Evolutionary conservation across 2,888 invertebrate genomes (phyloP), one percentile per base, ranked within the genome.

Genomic region (Coronaproctus castanopsis): DNA sequence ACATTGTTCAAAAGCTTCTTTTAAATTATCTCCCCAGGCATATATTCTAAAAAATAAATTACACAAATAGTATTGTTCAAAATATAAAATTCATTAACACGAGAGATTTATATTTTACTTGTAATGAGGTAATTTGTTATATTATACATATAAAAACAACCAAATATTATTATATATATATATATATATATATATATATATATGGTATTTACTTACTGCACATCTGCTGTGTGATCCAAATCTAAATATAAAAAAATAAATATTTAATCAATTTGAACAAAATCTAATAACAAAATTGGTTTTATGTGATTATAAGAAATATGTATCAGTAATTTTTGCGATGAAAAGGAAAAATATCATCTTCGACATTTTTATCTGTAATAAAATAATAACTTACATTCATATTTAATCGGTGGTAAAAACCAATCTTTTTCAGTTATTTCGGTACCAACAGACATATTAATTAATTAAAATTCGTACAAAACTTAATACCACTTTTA

Each of bases 161-260:
- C n/a, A n/a, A n/a, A n/a, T n/a, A n/a, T n/a, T n/a, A n/a, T n/a
- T n/a, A n/a, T n/a, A n/a, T n/a, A n/a, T n/a, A n/a, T n/a, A n/a
- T n/a, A n/a, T n/a, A n/a, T n/a, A n/a, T n/a, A n/a, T n/a, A n/a
- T n/a, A n/a, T n/a, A n/a, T n/a, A n/a, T n/a, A n/a, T n/a, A n/a
- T n/a, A n/a, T n/a, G n/a, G n/a, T 36, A 54, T 24, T 56, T 69
- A 84, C 89, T 85, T 78, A 92, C 88, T 97, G 97, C n/a, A 97
- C 89, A 76, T 97, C 97, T 20, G 97, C 96, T 24, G 96, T 93
- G 71, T 97, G 96, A 70, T 97, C 97, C 71, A 97, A 76, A 79
- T 89, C 90, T 90, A 76, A 63, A 80, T 77, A 61, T 66, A 64
- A 62, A 57, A 59, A 21, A 58, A 51, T 48, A 22, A 52, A 51